A percentile compares a stretch with the other conserved stretches of the same genome.
These are phyloP conservation scores for Abrostola tripartita DNA, from an alignment of 2,888 invertebrate species.

Conservation along the genomic window DNA sequence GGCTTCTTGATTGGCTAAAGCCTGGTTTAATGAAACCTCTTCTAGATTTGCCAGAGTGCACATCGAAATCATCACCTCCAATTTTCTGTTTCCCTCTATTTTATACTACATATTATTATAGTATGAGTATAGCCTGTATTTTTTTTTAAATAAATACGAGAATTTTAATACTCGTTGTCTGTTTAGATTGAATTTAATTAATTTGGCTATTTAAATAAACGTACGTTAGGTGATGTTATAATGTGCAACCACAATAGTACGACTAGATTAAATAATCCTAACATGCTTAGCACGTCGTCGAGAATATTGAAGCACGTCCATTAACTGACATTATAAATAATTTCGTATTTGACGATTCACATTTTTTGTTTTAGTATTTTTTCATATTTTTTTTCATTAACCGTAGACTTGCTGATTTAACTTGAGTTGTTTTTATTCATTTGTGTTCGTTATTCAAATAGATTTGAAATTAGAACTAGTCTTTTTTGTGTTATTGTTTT, in stretches of 20 bases:
- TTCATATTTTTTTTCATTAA: neutral
- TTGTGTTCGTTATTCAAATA: neutral
- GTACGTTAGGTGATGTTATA: neutral
- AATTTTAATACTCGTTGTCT: neutral
- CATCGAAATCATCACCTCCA: too few species aligned
- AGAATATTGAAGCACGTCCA: constrained; percentile 1
- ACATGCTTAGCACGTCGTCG: constrained; percentile 6
- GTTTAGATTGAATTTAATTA: neutral
- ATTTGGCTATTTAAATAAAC: neutral
- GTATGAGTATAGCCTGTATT: too few species aligned
- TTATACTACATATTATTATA: neutral
- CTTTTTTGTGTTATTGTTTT: neutral
- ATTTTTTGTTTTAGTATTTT: neutral
- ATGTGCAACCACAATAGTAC: constrained; percentile 9
- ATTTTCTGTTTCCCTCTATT: too few species aligned
- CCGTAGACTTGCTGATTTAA: neutral
- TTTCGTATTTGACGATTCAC: neutral
- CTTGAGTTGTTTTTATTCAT: neutral
- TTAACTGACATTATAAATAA: neutral
- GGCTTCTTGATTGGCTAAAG: too few species aligned
- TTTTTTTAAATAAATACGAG: too few species aligned
- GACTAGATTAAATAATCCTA: neutral
- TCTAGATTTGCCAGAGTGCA: too few species aligned
- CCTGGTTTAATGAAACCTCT: too few species aligned
- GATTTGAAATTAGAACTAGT: constrained; percentile 2